These are phyloP conservation scores for Nycticebus coucang DNA, from an alignment of 2,113 vertebrate species.

Conservation along the genomic window DNA sequence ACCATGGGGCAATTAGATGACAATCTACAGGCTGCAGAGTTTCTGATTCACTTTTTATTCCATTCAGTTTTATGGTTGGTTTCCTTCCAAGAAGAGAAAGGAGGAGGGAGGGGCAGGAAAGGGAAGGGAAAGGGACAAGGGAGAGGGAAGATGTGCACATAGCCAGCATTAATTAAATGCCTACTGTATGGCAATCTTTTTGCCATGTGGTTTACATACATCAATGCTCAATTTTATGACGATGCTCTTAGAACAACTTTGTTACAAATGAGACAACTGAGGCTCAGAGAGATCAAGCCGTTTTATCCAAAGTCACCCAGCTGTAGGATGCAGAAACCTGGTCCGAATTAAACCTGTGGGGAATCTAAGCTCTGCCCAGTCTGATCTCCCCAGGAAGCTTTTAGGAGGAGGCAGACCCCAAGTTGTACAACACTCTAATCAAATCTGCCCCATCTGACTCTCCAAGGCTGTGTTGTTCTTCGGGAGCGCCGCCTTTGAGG, in stretches of 20 bases:
- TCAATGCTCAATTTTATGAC: neutral
- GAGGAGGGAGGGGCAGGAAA: neutral
- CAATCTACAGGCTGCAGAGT: neutral
- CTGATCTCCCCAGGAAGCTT: neutral
- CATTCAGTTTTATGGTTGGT: neutral
- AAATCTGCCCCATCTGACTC: neutral
- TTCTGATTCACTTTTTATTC: neutral
- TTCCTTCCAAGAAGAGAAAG: neutral
- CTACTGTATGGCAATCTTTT: neutral
- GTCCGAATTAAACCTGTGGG: neutral
- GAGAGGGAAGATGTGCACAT: neutral
- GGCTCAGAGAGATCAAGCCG: neutral
- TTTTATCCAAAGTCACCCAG: neutral
- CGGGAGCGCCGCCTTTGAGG: neutral
- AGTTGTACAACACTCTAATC: neutral
- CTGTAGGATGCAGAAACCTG: neutral
- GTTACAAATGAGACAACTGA: neutral
- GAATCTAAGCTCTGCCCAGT: neutral
- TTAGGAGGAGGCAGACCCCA: accelerated
- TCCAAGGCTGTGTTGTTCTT: accelerated
- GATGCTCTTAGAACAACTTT: neutral
- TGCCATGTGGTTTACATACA: neutral
- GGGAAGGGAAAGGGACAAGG: neutral
- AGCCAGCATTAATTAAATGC: neutral
- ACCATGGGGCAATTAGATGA: neutral